Base-by-base conservation (phyloP, 1,140 invertebrate genomes). In the Euwallacea similis region DNA sequence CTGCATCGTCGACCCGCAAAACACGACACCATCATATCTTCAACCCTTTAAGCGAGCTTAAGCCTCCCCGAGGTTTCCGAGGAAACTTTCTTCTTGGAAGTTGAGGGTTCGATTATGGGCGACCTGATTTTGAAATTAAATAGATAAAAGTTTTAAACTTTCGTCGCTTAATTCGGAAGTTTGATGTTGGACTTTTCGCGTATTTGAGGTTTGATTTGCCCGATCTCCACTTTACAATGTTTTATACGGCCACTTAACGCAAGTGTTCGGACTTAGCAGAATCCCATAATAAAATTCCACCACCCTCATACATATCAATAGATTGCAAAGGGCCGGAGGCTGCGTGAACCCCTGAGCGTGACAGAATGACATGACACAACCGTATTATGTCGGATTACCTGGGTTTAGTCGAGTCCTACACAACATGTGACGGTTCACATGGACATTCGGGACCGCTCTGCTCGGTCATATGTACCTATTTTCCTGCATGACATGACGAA, bases 321-420 rank as follows among this genome's bases (percentile, higher is more conserved):
- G 66, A 68, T 61, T 58, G 61, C 8, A 13, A 21, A 33, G 65
- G 61, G 60, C 54, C 71, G 16, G 75, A 69, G 74, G 75, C 74
- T 69, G 21, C 21, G 21, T 33, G 21, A 33, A 75, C 76, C 76
- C 75, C 69, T 73, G 55, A 64, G 73, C 70, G 75, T 80, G 79
- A 80, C 79, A 80, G 79, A 80, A 77, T 80, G 79, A 80, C 79
- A 80, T 79, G 79, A 78, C 79, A 79, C 78, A 79, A 80, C 76
- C 72, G 76, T 78, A 80, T 80, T 77, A 80, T 74, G 69, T 66
- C 70, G 78, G 79, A 80, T 80, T 80, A 79, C 76, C 72, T 64
- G 64, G 76, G 78, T 70, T 80, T 77, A 80, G 74, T 76, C 70
- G 71, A 74, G 76, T 74, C 79, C 75, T 76, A 78, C 77, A 77